A percentile compares a stretch with the other conserved stretches of the same genome.
Evolutionary conservation across 2,113 vertebrate genomes (phyloP).

Genomic region (Panthera tigris): DNA sequence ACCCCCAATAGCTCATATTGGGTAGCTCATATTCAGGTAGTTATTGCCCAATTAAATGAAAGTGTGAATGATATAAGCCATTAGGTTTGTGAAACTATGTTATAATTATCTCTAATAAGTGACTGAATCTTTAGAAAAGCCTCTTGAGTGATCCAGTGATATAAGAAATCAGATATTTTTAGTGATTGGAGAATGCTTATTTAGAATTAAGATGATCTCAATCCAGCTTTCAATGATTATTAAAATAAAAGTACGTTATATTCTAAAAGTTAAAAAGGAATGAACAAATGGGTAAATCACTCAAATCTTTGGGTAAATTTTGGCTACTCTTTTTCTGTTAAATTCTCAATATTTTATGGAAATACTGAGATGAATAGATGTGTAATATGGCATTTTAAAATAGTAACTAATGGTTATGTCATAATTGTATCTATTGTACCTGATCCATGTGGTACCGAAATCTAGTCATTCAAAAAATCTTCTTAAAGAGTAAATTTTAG

Average conservation of each 20-base stretch:
- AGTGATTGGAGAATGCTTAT: background rate
- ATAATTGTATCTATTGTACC: conserved; percentile 1
- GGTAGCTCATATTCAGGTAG: background rate
- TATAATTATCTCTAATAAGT: conserved; percentile 2
- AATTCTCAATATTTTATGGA: background rate
- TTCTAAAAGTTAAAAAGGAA: conserved; percentile 33
- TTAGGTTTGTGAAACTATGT: conserved; percentile 22
- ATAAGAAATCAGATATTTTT: conserved; percentile 8
- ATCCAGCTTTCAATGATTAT: background rate
- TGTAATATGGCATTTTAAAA: background rate
- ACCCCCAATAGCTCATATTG: background rate
- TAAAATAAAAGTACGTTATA: conserved; percentile 9
- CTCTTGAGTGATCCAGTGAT: background rate
- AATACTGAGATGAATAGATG: background rate
- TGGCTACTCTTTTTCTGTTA: conserved; percentile 16
- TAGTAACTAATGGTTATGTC: conserved; percentile 1
- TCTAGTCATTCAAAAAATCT: conserved; percentile 30
- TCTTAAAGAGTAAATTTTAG: background rate
- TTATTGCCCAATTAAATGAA: conserved; percentile 47
- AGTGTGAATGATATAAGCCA: background rate
- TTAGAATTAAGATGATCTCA: conserved; percentile 38
- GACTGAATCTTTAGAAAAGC: conserved; percentile 46
- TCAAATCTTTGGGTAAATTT: conserved; percentile 22
- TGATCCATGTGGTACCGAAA: background rate
- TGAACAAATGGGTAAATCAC: background rate